Evolutionary conservation across 1,140 invertebrate genomes (phyloP).

Genomic region (Yoshiicerus persimilis): DNA sequence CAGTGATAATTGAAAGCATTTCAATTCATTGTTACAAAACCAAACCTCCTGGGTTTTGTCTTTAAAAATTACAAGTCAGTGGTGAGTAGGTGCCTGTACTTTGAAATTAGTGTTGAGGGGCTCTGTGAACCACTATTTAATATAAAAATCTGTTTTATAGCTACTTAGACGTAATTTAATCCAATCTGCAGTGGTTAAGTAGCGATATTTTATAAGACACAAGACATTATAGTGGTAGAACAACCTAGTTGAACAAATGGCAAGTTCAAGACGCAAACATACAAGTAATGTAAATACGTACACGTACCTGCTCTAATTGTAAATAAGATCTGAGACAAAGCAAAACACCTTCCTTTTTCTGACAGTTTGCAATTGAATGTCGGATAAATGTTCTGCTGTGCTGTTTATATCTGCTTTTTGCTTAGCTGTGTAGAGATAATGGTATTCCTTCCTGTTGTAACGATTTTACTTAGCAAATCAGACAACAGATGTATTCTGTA

Average conservation of each 20-base stretch:
- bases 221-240: neutral
- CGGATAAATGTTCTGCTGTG: neutral
- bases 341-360: neutral
- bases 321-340: neutral
- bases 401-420: neutral
- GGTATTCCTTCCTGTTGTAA: neutral
- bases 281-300: neutral
- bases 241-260: neutral
- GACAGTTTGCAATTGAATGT: neutral
- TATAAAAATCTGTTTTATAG: neutral
- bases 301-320: neutral
- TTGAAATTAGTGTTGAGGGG: neutral
- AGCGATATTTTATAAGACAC: neutral
- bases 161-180: no score
- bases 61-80: neutral
- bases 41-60: neutral
- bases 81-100: neutral
- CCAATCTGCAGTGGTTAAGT: neutral
- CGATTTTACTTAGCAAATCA: neutral
- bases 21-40: neutral
- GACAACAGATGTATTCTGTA: neutral
- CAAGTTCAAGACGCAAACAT: neutral
- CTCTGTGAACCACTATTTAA: neutral
- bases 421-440: neutral
- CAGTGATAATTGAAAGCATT: neutral